Evolutionary conservation across 2,113 vertebrate genomes (phyloP).

Genomic region (Mellivora capensis): DNA sequence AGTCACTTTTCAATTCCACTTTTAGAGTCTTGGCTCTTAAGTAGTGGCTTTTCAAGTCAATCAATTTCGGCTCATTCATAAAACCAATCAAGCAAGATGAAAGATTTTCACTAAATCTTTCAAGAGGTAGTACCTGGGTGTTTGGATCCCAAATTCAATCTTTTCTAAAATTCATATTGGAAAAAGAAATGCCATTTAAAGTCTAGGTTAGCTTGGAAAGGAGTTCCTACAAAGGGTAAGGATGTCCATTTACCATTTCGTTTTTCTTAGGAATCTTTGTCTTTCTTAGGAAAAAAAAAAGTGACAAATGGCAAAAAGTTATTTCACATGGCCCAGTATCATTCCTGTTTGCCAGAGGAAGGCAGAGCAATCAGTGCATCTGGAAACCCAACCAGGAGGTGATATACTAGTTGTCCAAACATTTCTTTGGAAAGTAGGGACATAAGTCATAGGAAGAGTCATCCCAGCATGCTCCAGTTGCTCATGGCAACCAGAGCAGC

Average conservation of each 20-base stretch:
- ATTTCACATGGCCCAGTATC: not conserved
- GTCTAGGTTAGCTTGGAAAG: not conserved
- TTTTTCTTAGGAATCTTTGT: not conserved
- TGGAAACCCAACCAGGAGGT: not conserved
- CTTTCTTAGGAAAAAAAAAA: conserved; percentile 32
- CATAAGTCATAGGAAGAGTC: not conserved
- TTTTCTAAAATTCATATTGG: not conserved
- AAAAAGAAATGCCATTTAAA: not conserved
- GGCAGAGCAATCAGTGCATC: not conserved
- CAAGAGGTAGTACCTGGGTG: not conserved
- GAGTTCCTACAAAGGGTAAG: not conserved
- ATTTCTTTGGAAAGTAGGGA: not conserved
- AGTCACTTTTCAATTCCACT: conserved; percentile 31
- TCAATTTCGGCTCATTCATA: conserved; percentile 25
- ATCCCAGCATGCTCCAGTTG: fast-evolving
- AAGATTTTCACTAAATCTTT: conserved; percentile 27
- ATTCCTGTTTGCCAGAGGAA: not conserved
- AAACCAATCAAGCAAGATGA: conserved; percentile 38
- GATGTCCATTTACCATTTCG: not conserved
- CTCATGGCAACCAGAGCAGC: not conserved
- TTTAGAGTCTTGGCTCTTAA: conserved; percentile 3
- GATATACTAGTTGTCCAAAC: not conserved
- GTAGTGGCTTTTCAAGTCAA: not conserved
- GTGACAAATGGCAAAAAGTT: conserved; percentile 2
- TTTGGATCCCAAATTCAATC: conserved; percentile 39